Evolutionary conservation across 1,140 invertebrate genomes (phyloP).

Genomic region (Ptiloglossa arizonensis): DNA sequence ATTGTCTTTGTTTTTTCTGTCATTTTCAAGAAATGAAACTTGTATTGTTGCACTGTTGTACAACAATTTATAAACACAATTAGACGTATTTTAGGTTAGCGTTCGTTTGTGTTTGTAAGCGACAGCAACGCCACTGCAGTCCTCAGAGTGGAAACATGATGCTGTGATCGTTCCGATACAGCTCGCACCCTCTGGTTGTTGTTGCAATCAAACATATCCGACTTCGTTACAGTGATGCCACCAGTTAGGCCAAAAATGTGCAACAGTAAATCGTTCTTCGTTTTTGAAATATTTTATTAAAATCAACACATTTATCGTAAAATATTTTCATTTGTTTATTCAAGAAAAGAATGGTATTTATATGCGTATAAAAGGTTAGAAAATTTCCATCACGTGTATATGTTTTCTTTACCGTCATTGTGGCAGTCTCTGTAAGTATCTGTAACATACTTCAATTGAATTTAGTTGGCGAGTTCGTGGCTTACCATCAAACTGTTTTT

Average conservation of each 20-base stretch:
- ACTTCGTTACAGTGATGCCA: neutral
- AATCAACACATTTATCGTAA: neutral
- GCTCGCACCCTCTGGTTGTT: no score
- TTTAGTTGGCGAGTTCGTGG: constrained; percentile 27
- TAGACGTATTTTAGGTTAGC: neutral
- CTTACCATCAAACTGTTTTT: constrained; percentile 24
- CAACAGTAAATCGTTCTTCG: neutral
- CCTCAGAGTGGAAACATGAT: no score
- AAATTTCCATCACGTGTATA: neutral
- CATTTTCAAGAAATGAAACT: constrained; percentile 60
- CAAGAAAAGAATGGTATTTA: neutral
- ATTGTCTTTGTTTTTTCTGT: constrained; percentile 76
- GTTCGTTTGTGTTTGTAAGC: no score
- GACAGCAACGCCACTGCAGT: no score
- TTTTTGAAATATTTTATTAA: neutral
- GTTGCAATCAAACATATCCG: neutral
- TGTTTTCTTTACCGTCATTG: neutral
- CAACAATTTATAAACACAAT: neutral
- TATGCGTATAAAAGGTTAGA: no score
- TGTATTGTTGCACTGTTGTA: neutral
- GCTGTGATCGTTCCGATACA: no score
- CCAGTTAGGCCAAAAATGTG: neutral
- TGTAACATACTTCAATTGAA: constrained; percentile 26
- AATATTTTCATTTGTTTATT: neutral
- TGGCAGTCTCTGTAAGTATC: neutral